Evolutionary conservation across 1,140 invertebrate genomes (phyloP), one percentile per base, ranked within the genome.

Genomic region (Bathynomus jamesi): DNA sequence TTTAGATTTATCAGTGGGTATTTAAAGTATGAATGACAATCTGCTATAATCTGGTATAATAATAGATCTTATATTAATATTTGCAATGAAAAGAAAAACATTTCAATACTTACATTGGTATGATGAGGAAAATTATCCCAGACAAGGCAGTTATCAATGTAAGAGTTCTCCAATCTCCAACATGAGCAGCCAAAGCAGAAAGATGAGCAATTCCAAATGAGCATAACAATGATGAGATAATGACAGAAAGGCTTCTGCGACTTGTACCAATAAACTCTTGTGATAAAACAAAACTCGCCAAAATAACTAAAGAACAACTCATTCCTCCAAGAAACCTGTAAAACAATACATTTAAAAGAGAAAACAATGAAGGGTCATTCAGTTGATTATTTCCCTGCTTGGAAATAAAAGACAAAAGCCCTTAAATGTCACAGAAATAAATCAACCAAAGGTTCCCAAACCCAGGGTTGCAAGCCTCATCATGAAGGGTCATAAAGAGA

Each of bases 211-310:
- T 73, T n/a, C 74, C 74, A 31, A 73, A 8, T n/a, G 74, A 67
- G 68, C 72, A 76, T 8, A 61, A 68, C 68, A 67, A 28, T 8
- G 63, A 31, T 10, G 70, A 27, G 24, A 66, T 31, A 5, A 76
- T 66, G 24, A 70, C 74, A 72, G 69, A 72, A 62, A 73, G 69
- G 53, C 74, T 76, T 10, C 74, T 30, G 60, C 69, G 71, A 27
- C 69, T 72, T n/a, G 66, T 70, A 7, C 74, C 74, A 61, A 76
- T 61, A 5, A 76, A 62, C 60, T 76, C 74, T 68, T 76, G 74
- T 29, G 74, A 76, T 32, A 76, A 65, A 31, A 76, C 74, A 32
- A 76, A 76, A 61, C 74, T 73, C 21, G 32, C 68, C 30, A 76
- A 66, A 46, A 76, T 76, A 8, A 76, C 69, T 63, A 76, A 60